Conservation (phyloP, 2,888 invertebrate genomes). For the Falcaria lacertinaria region DNA sequence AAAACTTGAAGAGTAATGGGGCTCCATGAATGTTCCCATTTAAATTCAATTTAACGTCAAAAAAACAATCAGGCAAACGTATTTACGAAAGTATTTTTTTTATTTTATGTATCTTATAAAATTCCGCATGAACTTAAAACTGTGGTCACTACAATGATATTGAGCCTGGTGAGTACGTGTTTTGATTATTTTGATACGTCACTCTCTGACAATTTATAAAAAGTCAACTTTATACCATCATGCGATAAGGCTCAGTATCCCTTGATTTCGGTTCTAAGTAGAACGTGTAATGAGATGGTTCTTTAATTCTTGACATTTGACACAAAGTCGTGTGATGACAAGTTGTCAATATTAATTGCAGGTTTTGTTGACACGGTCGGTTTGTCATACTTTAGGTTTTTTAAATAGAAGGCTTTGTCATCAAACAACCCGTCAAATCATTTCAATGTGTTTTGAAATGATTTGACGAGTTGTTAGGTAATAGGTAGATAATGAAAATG, state of each 20-base stretch:
- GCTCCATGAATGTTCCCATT: too few relatives aligned
- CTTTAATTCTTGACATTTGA: conserved; percentile 25
- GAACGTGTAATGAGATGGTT: conserved; percentile 18
- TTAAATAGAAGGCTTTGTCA: too few relatives aligned
- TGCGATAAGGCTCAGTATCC: conserved; percentile 4
- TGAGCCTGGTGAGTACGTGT: background rate
- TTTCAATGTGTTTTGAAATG: too few relatives aligned
- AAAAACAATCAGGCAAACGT: too few relatives aligned
- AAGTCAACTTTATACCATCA: conserved; percentile 5
- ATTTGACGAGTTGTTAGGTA: too few relatives aligned
- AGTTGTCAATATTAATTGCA: conserved; percentile 34
- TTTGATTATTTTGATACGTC: conserved; percentile 9
- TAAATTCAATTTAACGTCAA: too few relatives aligned
- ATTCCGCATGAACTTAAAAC: too few relatives aligned
- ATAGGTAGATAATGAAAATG: too few relatives aligned
- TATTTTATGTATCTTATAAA: too few relatives aligned
- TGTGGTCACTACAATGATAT: background rate
- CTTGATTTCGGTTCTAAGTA: background rate
- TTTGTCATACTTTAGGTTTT: background rate
- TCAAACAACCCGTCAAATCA: too few relatives aligned
- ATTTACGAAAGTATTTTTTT: too few relatives aligned
- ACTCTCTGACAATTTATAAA: conserved; percentile 7
- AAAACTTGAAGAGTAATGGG: too few relatives aligned
- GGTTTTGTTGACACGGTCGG: conserved; percentile 20
- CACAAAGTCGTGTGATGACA: conserved; percentile 33